Base-by-base conservation (phyloP, 2,113 vertebrate genomes). In the Macaca fascicularis region DNA sequence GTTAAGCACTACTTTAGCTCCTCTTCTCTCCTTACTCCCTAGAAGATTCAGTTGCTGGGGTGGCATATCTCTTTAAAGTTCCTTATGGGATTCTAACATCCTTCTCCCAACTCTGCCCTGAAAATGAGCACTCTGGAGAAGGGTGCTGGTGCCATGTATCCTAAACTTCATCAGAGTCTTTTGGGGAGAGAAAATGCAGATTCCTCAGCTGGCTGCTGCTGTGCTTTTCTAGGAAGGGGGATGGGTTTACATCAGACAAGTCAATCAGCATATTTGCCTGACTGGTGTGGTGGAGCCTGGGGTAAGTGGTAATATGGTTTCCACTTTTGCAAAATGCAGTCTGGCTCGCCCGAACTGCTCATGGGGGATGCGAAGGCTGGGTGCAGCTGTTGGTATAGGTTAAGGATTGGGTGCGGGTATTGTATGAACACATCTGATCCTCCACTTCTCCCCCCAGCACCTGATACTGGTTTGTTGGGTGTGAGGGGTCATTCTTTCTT, bases 331-430 rank as follows among this genome's bases (percentile, higher is more conserved):
- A 38, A 57, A 57, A 16, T 2, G 7, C 16, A 13, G 3, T 19
- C 23, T 78, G 67, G 61, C 27, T 57, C 74, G 3, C 23, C 23
- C 0, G 8, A 72, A 59, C 74, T 0, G 0, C 30, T 22, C 0
- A 0, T 3, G 45, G 45, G 69, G 40, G 16, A 5, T 57, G 69
- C 13, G 38, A 30, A 20, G 1, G 16, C 4, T 40, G 10, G 23
- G 8, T 30, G 16, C 61, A 38, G 50, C 55, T 89, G 64, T n/a
- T 0, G 2, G 25, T 70, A 23, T 2, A 64, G 9, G 13, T 17
- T 11, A 55, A 45, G 35, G 23, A 55, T 25, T 9, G 23, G 35
- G 7, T 14, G 8, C 17, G 11, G 0, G 30, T 8, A 1, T 52
- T 52, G 6, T 9, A 4, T 45, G 20, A 85, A 23, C 17, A 23